Base-by-base conservation (phyloP, 2,888 invertebrate species). In the Ectemnius continuus region DNA sequence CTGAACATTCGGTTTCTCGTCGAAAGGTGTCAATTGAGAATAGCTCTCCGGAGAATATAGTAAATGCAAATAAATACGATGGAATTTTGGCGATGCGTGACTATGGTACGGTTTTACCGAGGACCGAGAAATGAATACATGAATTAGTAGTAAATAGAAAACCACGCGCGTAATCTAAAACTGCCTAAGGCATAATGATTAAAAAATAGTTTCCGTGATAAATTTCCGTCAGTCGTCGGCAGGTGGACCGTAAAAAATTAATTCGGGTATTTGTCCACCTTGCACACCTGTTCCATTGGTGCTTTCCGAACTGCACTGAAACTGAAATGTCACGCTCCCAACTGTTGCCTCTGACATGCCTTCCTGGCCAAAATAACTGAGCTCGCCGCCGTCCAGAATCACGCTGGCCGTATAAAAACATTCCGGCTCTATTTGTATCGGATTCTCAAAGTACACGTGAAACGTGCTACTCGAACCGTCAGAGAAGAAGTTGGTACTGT, bases 261-360 rank as follows among this genome's bases (percentile, higher is more conserved):
- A 93, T 92, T 99, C 98, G 2, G 98, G 98, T 88, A 99, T 98
- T 91, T 99, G 98, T 57, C 98, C 98, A 61, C 98, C 98, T 91
- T 98, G 98, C 4, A 98, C 98, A 8, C 98, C 98, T 0, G 98
- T 99, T 61, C 98, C 98, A 87, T 99, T 99, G 68, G 98, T 99
- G 92, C 98, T 98, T 90, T 98, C 98, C 5, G 97, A 97, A 66
- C 98, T 98, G 91, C 98, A 98, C 91, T 98, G 98, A 92, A 98
- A 99, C 92, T 98, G 98, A 92, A 98, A 98, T 78, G 97, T 97
- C 70, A 98, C 98, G 88, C 96, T 96, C 4, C 97, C 97, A 90
- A 97, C 96, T 69, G 95, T 95, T 58, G 98, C 97, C 91, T 98
- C 98, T 86, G 97, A 97, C 93, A 98, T 94, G 23, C 98, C 98